Conservation (phyloP, 2,888 invertebrate genomes). For the Periphyllus acericola region DNA sequence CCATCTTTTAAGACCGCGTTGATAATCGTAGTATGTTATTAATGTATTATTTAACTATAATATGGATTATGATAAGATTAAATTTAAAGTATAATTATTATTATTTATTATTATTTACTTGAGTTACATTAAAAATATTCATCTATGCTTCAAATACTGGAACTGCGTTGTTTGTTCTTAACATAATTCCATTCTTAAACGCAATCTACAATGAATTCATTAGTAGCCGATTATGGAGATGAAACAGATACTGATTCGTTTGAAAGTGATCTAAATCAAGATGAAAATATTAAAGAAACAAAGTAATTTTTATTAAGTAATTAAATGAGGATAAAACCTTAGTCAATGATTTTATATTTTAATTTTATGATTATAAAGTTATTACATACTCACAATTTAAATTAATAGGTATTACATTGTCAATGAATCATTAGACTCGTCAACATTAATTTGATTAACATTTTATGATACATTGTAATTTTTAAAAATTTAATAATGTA, state of each 20-base stretch:
- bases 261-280: constrained; percentile 29
- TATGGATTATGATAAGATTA: background rate
- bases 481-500: too few relatives aligned
- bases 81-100: background rate
- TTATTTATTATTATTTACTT: background rate
- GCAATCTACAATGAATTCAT: constrained; percentile 70
- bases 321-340: too few relatives aligned
- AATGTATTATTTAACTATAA: too few relatives aligned
- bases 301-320: constrained; percentile 65
- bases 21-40: too few relatives aligned
- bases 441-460: too few relatives aligned
- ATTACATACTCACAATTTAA: too few relatives aligned
- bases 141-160: background rate
- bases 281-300: constrained; percentile 66
- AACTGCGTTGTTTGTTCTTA: background rate
- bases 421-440: too few relatives aligned
- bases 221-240: constrained; percentile 75
- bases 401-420: too few relatives aligned
- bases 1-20: too few relatives aligned
- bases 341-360: too few relatives aligned
- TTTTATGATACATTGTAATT: too few relatives aligned
- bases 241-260: constrained; percentile 68
- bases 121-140: background rate
- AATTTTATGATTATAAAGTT: too few relatives aligned
- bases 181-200: background rate